Percentiles rank a stretch among this genome's conserved stretches.
Conservation (phyloP, 1,140 invertebrate genomes). For the Euura lappo region DNA sequence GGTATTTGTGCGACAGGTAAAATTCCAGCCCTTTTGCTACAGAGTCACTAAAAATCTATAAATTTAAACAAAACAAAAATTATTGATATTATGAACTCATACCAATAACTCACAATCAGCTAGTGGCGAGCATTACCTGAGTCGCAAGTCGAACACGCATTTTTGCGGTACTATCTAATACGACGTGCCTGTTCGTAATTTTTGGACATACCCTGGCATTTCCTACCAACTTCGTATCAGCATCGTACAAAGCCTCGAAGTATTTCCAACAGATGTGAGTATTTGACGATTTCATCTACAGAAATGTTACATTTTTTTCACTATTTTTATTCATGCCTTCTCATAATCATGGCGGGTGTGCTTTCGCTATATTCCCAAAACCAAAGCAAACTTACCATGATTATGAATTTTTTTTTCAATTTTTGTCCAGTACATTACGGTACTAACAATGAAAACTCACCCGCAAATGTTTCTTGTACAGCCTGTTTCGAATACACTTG, state of each 20-base stretch:
- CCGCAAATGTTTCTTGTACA: constrained; percentile 27
- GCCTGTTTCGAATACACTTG: constrained; percentile 31
- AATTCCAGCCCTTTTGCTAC: constrained; percentile 28
- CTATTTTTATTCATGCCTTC: neutral
- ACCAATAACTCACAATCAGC: neutral
- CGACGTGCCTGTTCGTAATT: neutral
- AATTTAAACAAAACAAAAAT: neutral
- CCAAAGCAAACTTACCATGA: no score
- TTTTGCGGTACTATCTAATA: neutral
- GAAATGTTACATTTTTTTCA: neutral
- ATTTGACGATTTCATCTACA: neutral
- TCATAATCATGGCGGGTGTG: neutral
- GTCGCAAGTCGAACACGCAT: neutral
- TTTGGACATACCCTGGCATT: neutral
- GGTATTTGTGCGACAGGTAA: constrained; percentile 21
- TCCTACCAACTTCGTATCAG: neutral
- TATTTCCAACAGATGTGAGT: neutral
- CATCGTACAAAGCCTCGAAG: neutral
- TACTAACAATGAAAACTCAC: constrained; percentile 13
- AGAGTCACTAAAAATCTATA: constrained; percentile 31
- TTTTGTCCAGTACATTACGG: neutral
- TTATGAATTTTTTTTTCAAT: no score
- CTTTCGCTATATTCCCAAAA: no score
- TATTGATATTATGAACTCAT: neutral
- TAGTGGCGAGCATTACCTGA: neutral